These are phyloP conservation scores for Metopolophium dirhodum DNA, from an alignment of 1,140 invertebrate genomes.

Conservation along the genomic window DNA sequence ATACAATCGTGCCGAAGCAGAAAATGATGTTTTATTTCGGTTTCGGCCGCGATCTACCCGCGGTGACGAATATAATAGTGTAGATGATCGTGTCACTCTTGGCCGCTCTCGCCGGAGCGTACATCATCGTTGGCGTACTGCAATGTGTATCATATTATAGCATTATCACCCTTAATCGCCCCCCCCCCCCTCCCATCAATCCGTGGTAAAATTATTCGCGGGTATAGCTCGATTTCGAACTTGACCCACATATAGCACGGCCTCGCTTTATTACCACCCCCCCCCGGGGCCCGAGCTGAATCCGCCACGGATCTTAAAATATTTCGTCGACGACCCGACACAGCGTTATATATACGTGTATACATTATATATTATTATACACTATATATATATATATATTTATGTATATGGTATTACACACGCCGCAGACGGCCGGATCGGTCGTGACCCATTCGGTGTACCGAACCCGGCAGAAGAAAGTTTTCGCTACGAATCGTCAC, in stretches of 20 bases:
- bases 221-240: not conserved
- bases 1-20: not conserved
- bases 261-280: not conserved
- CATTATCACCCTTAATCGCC: not conserved
- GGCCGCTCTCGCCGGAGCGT: too few relatives aligned
- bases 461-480: slow-evolving; percentile 42
- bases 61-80: not conserved
- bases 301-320: not conserved
- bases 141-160: too few relatives aligned
- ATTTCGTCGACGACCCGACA: not conserved
- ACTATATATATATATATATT: not conserved
- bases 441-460: slow-evolving; percentile 41
- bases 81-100: too few relatives aligned
- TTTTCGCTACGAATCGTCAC: slow-evolving; percentile 42
- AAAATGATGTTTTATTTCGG: not conserved
- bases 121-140: too few relatives aligned
- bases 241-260: not conserved
- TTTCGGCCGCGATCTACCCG: not conserved
- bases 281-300: not conserved
- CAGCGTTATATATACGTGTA: not conserved
- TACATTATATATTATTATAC: not conserved
- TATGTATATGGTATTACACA: not conserved
- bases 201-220: not conserved
- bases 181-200: not conserved
- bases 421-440: not conserved